A percentile compares a stretch with the other conserved stretches of the same genome.
phyloP scores from a whole-genome alignment of 2,113 vertebrate genomes.

The Epinephelus moara region DNA sequence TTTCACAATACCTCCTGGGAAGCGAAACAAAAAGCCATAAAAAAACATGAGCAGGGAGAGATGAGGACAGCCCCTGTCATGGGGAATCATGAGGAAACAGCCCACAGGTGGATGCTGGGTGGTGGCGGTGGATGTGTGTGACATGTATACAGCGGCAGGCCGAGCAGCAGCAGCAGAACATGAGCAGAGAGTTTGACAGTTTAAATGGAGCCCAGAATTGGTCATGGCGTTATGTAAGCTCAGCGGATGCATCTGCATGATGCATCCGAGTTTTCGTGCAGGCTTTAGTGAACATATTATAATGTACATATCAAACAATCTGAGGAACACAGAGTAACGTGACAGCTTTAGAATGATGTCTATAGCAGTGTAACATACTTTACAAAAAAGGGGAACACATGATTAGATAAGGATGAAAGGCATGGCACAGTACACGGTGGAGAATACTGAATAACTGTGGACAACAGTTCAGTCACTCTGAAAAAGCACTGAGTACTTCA shows the following conservation, averaged over 20 bases:
- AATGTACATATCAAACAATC: constrained; percentile 15
- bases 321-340: not conserved
- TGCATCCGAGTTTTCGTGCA: not conserved
- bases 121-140: not conserved
- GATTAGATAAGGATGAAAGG: no score
- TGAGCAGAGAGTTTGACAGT: constrained; percentile 1
- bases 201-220: constrained; percentile 21
- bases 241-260: not conserved
- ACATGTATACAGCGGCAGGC: no score
- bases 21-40: no score
- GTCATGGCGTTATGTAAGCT: constrained; percentile 15
- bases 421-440: not conserved
- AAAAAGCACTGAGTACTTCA: no score
- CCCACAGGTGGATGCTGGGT: constrained; percentile 7
- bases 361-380: not conserved
- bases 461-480: no score
- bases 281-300: not conserved
- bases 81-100: not conserved
- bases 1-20: no score
- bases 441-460: not conserved
- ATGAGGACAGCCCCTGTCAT: not conserved
- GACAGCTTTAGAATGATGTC: not conserved
- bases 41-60: not conserved
- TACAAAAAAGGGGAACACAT: not conserved
- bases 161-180: constrained; percentile 14